Base-by-base conservation (phyloP, 2,797 vertebrate species). In the Pitangus sulphuratus region DNA sequence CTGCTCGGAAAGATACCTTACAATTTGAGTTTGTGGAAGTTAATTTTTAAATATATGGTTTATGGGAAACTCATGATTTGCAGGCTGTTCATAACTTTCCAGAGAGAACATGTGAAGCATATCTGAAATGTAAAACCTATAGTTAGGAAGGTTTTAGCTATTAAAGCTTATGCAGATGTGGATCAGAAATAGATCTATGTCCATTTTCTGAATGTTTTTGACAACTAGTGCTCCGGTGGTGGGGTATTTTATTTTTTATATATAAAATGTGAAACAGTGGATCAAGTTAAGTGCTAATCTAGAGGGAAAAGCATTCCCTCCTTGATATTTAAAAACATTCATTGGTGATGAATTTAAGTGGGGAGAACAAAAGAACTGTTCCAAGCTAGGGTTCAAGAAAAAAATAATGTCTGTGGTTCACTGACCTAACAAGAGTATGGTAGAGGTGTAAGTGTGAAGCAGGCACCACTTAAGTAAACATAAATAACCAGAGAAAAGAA, bases 151-250 rank as follows among this genome's bases (percentile, higher is more conserved):
- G 50, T 25, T 71, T 82, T 72, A 68, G 8, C 45, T 45, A 12
- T 44, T 77, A 54, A 74, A 39, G 1, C 2, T 81, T 11, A 25
- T 89, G 19, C 14, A 60, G 21, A 20, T 70, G 50, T 3, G 2
- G 17, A 35, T 68, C 22, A 65, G 44, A 85, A 92, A 86, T 16
- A 3, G 19, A 66, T 53, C 19, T 62, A 12, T 35, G 15, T 31
- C 84, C 4, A 40, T 81, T 82, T 89, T 82, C 20, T 82, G 42
- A 60, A n/a, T 69, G 13, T 56, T 75, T 90, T 60, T 66, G 18
- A 45, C 10, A 40, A 33, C 25, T 33, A 31, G 12, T 37, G 51
- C 20, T 3, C 7, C 48, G 26, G 4, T 37, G 6, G 18, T 45
- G 37, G 4, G 4, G 1, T 5, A 8, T 50, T 68, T 51, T 54